Evolutionary conservation across 2,797 vertebrate species (phyloP), one percentile per base, ranked within the genome.

Genomic region (Pipistrellus pipistrellus): DNA sequence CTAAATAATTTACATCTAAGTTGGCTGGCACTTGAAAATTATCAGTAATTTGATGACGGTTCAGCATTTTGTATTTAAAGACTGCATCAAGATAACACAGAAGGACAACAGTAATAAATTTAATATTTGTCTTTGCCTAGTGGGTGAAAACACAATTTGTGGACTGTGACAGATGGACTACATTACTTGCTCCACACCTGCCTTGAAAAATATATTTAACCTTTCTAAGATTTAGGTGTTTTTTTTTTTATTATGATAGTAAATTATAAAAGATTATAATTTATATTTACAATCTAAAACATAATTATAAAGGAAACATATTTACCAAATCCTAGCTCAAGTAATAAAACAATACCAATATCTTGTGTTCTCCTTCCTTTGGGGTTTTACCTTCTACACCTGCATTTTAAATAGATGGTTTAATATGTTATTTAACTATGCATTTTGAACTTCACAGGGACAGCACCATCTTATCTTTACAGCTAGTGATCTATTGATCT

Each of bases 31-130:
- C 44, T 53, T 69, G 48, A 76, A 55, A 76, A 77, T 69, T 83
- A 82, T 23, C 27, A 69, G 17, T 32, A 87, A 77, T 77, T 69
- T 76, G 71, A 91, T 71, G 81, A 59, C 8, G 7, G 51, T 53
- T 64, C 51, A 77, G 8, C 15, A 68, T 41, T 88, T 88, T 88
- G 46, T 62, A 88, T 44, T 76, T 62, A 76, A 91, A 76, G 21
- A 62, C 55, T 35, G 23, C 44, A 77, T 62, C 8, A 53, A 80
- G 23, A 38, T 81, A 87, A 81, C 23, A 81, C 88, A 81, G 20
- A 59, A 93, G 46, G 46, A 85, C 35, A 51, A 81, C 6, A 75
- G n/a, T 32, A 81, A 91, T 86, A 86, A 78, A 44, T 89, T 85
- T 71, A 81, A 75, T 86, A 73, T 86, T 75, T 75, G 75, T 57